Conservation (phyloP, 1,140 invertebrate genomes). For the Achatina immaculata region DNA sequence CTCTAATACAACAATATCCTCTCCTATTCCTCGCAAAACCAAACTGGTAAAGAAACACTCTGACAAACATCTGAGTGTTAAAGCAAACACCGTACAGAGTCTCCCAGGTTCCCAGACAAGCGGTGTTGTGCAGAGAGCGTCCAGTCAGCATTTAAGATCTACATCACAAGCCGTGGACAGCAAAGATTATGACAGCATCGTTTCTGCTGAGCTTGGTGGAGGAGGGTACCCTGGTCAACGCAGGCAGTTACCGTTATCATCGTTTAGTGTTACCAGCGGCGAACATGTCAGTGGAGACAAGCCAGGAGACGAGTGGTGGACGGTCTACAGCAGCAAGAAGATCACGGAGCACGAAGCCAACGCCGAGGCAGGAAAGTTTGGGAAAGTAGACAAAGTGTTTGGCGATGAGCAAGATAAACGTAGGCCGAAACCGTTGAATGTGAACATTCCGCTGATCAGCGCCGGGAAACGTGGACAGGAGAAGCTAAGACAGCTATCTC, state of each 20-base stretch:
- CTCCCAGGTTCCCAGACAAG: not conserved
- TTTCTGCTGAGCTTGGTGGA: not conserved
- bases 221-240: not conserved
- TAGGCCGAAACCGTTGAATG: not conserved
- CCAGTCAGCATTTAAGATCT: not conserved
- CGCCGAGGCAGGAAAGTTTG: not conserved
- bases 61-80: not conserved
- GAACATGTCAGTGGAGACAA: not conserved
- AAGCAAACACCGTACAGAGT: not conserved
- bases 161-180: not conserved
- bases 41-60: slow-evolving; percentile 16
- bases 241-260: not conserved
- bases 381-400: not conserved
- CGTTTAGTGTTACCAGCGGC: not conserved
- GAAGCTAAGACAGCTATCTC: slow-evolving; percentile 28
- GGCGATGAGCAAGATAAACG: not conserved
- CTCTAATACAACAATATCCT: not conserved
- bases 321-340: slow-evolving; percentile 16
- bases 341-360: not conserved
- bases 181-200: not conserved
- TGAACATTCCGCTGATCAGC: slow-evolving; percentile 30
- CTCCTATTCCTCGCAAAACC: not conserved
- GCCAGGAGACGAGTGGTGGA: slow-evolving; percentile 17
- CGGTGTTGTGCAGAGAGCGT: no score
- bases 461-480: slow-evolving; percentile 33